Base-by-base conservation (phyloP, 2,113 vertebrate genomes). In the Festucalex cinctus region DNA sequence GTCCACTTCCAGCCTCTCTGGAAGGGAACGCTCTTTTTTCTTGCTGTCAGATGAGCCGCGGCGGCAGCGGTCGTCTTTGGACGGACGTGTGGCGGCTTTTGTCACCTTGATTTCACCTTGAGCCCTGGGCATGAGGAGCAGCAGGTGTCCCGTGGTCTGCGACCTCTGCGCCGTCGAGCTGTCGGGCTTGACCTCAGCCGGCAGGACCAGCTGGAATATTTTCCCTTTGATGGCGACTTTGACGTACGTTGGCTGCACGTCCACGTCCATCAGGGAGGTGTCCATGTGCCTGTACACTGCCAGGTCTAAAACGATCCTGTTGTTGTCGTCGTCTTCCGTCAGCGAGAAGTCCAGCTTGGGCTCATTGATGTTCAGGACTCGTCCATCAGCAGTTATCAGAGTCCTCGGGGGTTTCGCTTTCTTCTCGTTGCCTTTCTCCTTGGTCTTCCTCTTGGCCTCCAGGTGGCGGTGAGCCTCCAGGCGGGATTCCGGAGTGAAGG, bases 161-260 rank as follows among this genome's bases (percentile, higher is more conserved):
- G 97, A 98, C 82, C 96, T 92, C 84, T 82, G 88, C n/a, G 94
- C 95, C 9, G 77, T 89, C 49, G 94, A 95, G 79, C 90, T 93
- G 76, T 98, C 97, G 1, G 96, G 95, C 60, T 86, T 94, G 62
- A 99, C 96, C 85, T 98, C 96, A 35, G 88, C 91, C 6, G 95
- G 94, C 56, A 99, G 95, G 17, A 92, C 93, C 13, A 97, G 70
- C 87, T 99, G 96, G 86, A 99, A 98, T 59, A 99, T 97, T 95
- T 98, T 98, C 64, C 93, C 94, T 85, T 96, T 98, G 70, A 99
- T 82, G 64, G 61, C 71, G 5, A 98, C 93, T 78, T 93, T 86
- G 61, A 93, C 68, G 1, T 94, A 95, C 0, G 83, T 92, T 1
- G 96, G 93, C 73, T 99, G 96, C 20, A 99, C 87, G 28, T 99